phyloP scores from a whole-genome alignment of 2,113 vertebrate genomes.

The Helogale parvula region DNA sequence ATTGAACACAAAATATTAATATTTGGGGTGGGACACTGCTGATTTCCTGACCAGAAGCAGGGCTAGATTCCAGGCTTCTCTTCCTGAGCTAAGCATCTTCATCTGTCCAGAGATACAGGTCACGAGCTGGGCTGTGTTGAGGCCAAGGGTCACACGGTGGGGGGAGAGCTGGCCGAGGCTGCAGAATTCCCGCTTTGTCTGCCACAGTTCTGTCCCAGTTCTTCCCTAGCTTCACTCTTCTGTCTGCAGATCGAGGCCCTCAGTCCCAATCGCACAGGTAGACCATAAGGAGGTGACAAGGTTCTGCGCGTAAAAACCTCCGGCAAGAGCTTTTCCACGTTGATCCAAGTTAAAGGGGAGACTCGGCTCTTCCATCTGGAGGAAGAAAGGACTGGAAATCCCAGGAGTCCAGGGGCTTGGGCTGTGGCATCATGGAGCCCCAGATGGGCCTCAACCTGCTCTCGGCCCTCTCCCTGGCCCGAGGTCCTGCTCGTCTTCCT shows the following conservation, averaged over 20 bases:
- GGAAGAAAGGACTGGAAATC: background rate
- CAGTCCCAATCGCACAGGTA: background rate
- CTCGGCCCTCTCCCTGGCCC: background rate
- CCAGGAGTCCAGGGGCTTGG: background rate
- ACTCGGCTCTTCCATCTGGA: background rate
- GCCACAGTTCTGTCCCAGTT: background rate
- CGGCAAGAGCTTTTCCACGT: background rate
- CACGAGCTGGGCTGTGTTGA: background rate
- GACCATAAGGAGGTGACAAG: background rate
- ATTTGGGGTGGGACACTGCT: background rate
- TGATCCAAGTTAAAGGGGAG: background rate
- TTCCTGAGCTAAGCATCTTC: background rate
- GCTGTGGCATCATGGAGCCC: background rate
- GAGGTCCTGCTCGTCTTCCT: background rate
- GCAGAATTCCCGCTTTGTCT: no score
- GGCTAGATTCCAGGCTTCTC: background rate
- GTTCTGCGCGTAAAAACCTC: background rate
- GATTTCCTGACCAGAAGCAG: background rate
- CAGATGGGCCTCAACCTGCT: fast-evolving
- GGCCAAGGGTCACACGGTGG: no score
- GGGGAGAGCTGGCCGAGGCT: background rate
- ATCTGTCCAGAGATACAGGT: fast-evolving
- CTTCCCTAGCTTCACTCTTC: background rate
- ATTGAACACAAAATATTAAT: background rate
- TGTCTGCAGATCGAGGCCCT: background rate